Conservation (phyloP, 2,888 invertebrate genomes). For the Lymantria monacha region DNA sequence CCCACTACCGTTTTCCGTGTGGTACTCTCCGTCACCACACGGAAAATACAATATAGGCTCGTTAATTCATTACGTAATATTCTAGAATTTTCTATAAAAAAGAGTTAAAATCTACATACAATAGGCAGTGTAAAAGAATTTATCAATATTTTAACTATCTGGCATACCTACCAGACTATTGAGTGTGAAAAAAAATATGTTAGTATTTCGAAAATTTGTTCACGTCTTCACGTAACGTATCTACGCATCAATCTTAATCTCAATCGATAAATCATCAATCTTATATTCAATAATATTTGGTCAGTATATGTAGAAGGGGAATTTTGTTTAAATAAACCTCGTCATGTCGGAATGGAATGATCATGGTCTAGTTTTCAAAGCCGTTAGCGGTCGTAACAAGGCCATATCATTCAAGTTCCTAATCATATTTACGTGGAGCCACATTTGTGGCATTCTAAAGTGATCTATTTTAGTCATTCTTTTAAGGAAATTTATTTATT, state of each 20-base stretch:
- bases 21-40: no score
- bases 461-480: conserved; percentile 14
- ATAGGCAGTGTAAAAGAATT: not conserved
- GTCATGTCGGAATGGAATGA: conserved; percentile 17
- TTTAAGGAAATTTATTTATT: no score
- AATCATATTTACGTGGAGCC: conserved; percentile 20
- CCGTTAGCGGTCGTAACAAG: conserved; percentile 17
- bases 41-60: no score
- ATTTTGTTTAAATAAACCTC: conserved; percentile 22
- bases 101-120: not conserved
- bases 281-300: conserved; percentile 9
- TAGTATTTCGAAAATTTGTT: conserved; percentile 4
- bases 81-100: not conserved
- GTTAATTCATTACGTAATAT: not conserved
- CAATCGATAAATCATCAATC: conserved; percentile 14
- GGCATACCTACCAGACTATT: not conserved
- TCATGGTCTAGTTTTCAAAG: conserved; percentile 24
- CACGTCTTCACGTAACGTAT: conserved; percentile 9
- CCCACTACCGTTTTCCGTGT: no score
- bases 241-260: conserved; percentile 11
- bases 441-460: conserved; percentile 24
- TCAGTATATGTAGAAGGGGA: conserved; percentile 5
- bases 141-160: not conserved
- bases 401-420: conserved; percentile 24
- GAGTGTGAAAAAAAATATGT: conserved; percentile 4